Percentiles rank a stretch among this genome's conserved stretches.
Evolutionary conservation across 2,797 vertebrate genomes (phyloP).

Genomic region (Luscinia megarhynchos): DNA sequence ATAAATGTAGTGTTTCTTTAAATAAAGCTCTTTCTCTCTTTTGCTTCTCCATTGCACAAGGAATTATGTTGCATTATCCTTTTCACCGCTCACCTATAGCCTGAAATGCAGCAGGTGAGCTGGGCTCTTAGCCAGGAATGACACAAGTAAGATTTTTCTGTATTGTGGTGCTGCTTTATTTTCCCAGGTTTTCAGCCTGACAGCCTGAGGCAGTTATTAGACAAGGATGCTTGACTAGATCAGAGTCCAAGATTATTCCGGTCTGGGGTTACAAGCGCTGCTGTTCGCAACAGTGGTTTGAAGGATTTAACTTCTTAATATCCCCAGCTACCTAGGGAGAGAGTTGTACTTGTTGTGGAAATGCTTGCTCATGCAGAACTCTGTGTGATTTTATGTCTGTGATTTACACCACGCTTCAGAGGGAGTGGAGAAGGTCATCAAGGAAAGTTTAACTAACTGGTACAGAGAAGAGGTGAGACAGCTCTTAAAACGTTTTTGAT

Average conservation of each 20-base stretch:
- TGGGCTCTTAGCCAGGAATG: background rate
- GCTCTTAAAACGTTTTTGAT: background rate
- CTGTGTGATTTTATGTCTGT: background rate
- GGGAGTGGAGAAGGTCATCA: background rate
- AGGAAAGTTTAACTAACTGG: background rate
- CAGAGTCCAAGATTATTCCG: slow-evolving; percentile 57
- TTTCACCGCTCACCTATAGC: no score
- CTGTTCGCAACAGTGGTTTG: slow-evolving; percentile 56
- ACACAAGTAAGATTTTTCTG: background rate
- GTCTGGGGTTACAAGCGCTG: slow-evolving; percentile 64
- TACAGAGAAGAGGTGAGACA: background rate
- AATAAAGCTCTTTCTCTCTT: no score
- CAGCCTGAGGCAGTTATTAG: slow-evolving; percentile 57
- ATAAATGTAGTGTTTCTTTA: no score
- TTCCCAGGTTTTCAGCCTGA: background rate
- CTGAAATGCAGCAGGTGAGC: no score
- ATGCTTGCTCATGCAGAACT: background rate
- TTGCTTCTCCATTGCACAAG: no score
- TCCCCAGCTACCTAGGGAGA: slow-evolving; percentile 13
- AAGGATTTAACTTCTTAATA: slow-evolving; percentile 61
- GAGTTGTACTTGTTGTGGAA: background rate
- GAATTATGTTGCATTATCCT: no score
- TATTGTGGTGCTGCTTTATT: background rate
- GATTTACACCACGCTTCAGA: background rate
- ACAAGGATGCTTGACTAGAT: slow-evolving; percentile 63